Evolutionary conservation across 1,140 invertebrate species (phyloP), one percentile per base, ranked within the genome.

Genomic region (Archivesica marissinica): DNA sequence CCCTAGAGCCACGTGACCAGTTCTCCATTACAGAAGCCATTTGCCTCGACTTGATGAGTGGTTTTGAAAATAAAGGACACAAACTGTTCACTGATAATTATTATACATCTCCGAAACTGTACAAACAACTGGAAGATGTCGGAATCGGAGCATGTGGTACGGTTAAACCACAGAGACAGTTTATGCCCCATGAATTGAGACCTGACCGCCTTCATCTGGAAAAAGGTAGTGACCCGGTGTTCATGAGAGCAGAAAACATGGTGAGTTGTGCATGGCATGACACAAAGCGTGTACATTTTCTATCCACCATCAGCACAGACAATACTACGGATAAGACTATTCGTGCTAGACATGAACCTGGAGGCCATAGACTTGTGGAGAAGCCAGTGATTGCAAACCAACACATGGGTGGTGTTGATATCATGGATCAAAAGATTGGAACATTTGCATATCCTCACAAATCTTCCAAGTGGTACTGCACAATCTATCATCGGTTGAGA

Each of bases 361-460:
- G 35, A 39, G 52, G 75, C 44, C 44, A 61, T 17, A 59, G 75
- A 25, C 39, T 2, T 61, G 20, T 78, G 17, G 75, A 78, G 64
- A 78, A 78, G 38, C 54, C 75, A 33, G 75, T 78, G 6, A 25
- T 78, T 25, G 75, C 75, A 38, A 84, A 84, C 33, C 30, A 41
- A 28, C 33, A 61, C 44, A 84, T 84, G 81, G 81, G 52, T 20
- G 70, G 81, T 33, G 81, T 84, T 3, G 81, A 84, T 61, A 30
- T 44, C 3, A n/a, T 41, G 30, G 70, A 84, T 44, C 81, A 75
- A 35, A 25, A 25, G 9, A 3, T 84, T 1, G 39, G 50, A 59
- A 50, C 38, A 17, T 75, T 56, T 75, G 25, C 35, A 35, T 61
- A 54, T 75, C 66, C 66, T 28, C 74, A 77, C 28, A 56, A 77